Conservation (phyloP, 2,888 invertebrate genomes). For the Drosophila sordidapex region DNA sequence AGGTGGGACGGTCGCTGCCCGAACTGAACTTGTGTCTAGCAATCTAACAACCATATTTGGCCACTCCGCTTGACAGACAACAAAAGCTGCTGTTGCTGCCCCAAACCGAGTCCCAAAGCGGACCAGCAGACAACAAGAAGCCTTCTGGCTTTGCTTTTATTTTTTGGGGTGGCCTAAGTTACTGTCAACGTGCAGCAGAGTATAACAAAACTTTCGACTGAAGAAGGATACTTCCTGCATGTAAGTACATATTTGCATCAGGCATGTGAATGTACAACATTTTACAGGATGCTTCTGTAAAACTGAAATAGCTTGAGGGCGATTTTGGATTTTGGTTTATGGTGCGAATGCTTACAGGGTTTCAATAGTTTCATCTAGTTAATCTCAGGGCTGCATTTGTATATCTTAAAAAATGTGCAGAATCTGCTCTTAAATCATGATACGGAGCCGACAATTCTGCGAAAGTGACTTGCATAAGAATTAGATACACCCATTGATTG, state of each 20-base stretch:
- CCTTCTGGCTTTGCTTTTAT: slow-evolving; percentile 23
- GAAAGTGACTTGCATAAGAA: neutral
- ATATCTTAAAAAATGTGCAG: fast-evolving
- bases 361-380: neutral
- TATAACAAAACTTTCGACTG: slow-evolving; percentile 19
- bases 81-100: slow-evolving; percentile 54
- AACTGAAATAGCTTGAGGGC: neutral
- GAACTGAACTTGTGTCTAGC: slow-evolving; percentile 44
- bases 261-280: neutral
- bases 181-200: slow-evolving; percentile 52
- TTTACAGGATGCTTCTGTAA: neutral
- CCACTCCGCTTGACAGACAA: slow-evolving; percentile 77
- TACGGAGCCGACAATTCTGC: neutral
- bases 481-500: neutral
- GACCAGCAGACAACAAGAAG: slow-evolving; percentile 44
- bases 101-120: slow-evolving; percentile 32
- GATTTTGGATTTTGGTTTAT: neutral
- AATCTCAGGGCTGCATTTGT: neutral
- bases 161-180: slow-evolving; percentile 14
- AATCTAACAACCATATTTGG: slow-evolving; percentile 80
- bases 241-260: neutral
- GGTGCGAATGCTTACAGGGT: neutral
- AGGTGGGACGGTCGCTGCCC: slow-evolving; percentile 2
- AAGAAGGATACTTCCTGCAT: slow-evolving; percentile 2
- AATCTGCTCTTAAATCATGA: neutral